A percentile compares a stretch with the other conserved stretches of the same genome.
Conservation (phyloP, 2,113 vertebrate species). For the Poecilia latipinna region DNA sequence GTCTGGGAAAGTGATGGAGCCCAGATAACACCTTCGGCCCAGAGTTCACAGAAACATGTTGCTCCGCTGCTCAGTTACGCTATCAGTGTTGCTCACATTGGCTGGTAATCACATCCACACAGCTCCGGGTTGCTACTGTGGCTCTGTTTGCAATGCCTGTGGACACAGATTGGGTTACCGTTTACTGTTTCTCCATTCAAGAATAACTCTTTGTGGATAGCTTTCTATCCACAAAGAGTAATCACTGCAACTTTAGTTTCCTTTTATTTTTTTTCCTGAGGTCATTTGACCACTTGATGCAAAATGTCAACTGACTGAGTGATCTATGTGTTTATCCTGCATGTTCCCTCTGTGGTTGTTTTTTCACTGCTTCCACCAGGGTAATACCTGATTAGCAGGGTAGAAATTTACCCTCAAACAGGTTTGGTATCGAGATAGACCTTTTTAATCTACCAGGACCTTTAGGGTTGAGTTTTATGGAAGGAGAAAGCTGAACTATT, state of each 20-base stretch:
- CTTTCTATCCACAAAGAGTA: neutral
- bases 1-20: slow-evolving; percentile 35
- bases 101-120: slow-evolving; percentile 16
- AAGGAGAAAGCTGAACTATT: no score
- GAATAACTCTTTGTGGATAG: neutral
- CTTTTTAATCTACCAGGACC: no score
- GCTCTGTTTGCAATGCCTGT: neutral
- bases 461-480: no score
- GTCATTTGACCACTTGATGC: no score
- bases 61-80: slow-evolving; percentile 14
- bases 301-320: no score
- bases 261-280: no score
- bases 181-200: slow-evolving; percentile 4
- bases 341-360: no score
- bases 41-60: slow-evolving; percentile 54
- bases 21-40: slow-evolving; percentile 23
- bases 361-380: no score
- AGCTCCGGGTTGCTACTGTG: slow-evolving; percentile 1
- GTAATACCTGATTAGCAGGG: no score
- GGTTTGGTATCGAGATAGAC: no score
- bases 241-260: neutral
- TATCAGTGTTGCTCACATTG: slow-evolving; percentile 9
- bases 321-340: no score
- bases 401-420: no score
- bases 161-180: neutral